These are phyloP conservation scores for Choloepus didactylus DNA, from an alignment of 2,797 vertebrate species.

Conservation along the genomic window DNA sequence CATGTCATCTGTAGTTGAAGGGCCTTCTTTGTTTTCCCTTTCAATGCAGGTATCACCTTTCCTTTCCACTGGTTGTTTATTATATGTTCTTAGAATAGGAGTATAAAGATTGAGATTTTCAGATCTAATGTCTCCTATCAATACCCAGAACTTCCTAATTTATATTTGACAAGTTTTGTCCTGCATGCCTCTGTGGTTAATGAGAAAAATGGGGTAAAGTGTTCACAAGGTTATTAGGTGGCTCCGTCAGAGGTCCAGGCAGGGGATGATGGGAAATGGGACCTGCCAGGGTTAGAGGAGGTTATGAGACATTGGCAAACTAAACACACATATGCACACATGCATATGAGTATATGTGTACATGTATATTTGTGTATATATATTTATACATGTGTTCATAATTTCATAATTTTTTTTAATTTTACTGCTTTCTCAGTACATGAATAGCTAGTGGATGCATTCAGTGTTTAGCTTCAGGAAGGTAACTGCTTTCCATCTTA, in stretches of 20 bases:
- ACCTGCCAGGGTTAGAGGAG: not conserved
- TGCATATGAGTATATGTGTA: accelerated
- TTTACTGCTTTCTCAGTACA: not conserved
- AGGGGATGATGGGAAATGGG: not conserved
- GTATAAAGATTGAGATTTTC: not conserved
- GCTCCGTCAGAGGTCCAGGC: not conserved
- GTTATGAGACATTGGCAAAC: not conserved
- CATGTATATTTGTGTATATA: too few species aligned
- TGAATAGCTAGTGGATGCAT: not conserved
- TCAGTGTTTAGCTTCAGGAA: not conserved
- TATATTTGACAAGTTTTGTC: not conserved
- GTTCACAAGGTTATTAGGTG: not conserved
- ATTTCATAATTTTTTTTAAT: not conserved
- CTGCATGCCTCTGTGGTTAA: not conserved
- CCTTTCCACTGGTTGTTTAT: not conserved
- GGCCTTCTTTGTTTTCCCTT: not conserved
- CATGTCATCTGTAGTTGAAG: not conserved
- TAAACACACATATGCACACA: too few species aligned
- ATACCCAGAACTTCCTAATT: not conserved
- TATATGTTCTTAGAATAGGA: not conserved
- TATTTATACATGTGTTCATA: too few species aligned
- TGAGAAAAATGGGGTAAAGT: accelerated
- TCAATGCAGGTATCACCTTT: not conserved
- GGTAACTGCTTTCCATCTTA: not conserved
- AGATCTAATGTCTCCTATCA: not conserved